Base-by-base conservation (phyloP, 2,113 vertebrate species). In the Gallinago jamesoni region DNA sequence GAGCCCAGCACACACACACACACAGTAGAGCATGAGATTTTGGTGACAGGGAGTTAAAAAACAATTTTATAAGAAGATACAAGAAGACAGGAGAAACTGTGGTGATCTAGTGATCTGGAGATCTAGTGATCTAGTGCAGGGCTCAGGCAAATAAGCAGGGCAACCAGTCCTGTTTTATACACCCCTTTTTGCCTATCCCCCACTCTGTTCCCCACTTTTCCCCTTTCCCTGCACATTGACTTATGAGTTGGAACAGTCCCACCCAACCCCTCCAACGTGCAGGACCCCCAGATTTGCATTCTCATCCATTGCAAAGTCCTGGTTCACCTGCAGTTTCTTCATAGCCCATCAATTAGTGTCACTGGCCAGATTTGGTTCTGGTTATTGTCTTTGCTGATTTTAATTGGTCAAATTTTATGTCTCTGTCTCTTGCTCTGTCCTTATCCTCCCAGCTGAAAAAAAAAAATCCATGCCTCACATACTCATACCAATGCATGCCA, bases 151-250 rank as follows among this genome's bases (percentile, higher is more conserved):
- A 33, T 14, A 43, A 83, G 8, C 8, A 5, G 12, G 23, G 8
- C 43, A n/a, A 45, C 10, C 19, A 59, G 13, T 10, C 7, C 27
- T 48, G 21, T 24, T 70, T 86, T 72, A 41, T 4, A 37, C 5
- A 57, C 4, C 3, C 14, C 7, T 52, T 69, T 52, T 31, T 37
- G 9, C 14, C 7, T 74, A 3, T 24, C 2, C 7, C 1, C 1
- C 3, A 12, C 7, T 74, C 41, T 43, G 15, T 21, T 53, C 1
- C 10, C 2, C 2, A 0, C 10, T 35, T 3, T 59, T 4, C 7
- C 2, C 3, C 24, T 72, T 43, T 5, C 27, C 24, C 12, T 59
- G 18, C 16, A 15, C 31, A 35, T 12, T 67, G 39, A 14, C 31
- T 84, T 35, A 45, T 28, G 23, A 57, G 14, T 16, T 72, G 30